These are phyloP conservation scores for Sthenelais limicola DNA, from an alignment of 2,888 invertebrate species.

Conservation along the genomic window DNA sequence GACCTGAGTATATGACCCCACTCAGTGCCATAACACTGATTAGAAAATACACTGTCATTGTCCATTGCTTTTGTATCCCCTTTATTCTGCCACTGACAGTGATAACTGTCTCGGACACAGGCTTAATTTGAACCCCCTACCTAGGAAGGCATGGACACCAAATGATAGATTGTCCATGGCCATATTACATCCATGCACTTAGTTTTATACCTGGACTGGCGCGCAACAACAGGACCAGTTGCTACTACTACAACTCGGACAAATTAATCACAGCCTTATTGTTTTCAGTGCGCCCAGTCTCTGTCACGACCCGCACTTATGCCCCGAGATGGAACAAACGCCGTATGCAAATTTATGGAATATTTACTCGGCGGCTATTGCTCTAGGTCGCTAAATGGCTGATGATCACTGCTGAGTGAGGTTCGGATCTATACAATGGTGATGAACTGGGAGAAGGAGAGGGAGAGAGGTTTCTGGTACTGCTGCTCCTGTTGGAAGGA, in stretches of 20 bases:
- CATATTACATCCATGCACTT: conserved; percentile 27
- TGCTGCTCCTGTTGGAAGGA: too few relatives aligned
- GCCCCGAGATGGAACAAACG: conserved; percentile 34
- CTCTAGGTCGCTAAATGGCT: conserved; percentile 25
- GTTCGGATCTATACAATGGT: too few relatives aligned
- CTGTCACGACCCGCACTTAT: conserved; percentile 32
- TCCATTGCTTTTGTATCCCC: too few relatives aligned
- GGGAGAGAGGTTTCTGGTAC: neutral
- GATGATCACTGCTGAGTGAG: conserved; percentile 16
- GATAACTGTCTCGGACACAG: too few relatives aligned
- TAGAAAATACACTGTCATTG: too few relatives aligned
- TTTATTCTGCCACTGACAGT: too few relatives aligned
- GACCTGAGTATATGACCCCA: too few relatives aligned
- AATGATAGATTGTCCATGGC: too few relatives aligned
- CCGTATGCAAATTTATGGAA: conserved; percentile 38
- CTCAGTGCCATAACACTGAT: too few relatives aligned
- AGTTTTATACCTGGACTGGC: conserved; percentile 14
- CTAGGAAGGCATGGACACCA: too few relatives aligned
- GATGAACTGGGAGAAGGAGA: conserved; percentile 4
- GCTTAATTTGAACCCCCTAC: too few relatives aligned
- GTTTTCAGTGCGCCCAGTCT: conserved; percentile 25
- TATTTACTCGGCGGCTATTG: conserved; percentile 29
- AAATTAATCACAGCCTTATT: conserved; percentile 39
- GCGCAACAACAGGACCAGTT: conserved; percentile 10
- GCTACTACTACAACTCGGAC: conserved; percentile 38